Evolutionary conservation across 2,888 invertebrate species (phyloP).

Genomic region (Parnassius apollo): DNA sequence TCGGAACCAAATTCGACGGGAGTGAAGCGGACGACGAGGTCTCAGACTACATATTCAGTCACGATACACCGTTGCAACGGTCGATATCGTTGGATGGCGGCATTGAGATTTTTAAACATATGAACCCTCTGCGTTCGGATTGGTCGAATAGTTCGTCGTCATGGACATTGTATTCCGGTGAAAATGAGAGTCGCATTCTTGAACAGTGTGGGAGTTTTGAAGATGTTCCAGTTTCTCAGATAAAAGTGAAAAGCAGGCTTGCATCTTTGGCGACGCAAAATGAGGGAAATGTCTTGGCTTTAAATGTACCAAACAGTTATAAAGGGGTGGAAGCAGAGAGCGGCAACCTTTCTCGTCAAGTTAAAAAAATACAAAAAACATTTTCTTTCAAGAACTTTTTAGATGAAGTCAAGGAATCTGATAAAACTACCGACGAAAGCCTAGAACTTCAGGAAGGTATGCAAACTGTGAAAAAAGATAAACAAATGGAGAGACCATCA

Average conservation of each 20-base stretch:
- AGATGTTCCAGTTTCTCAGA: slow-evolving; percentile 69
- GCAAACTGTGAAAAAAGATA: slow-evolving; percentile 32
- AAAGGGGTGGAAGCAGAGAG: slow-evolving; percentile 50
- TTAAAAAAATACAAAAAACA: slow-evolving; percentile 59
- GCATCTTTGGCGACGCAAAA: slow-evolving; percentile 58
- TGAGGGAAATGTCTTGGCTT: slow-evolving; percentile 47
- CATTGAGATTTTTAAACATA: slow-evolving; percentile 58
- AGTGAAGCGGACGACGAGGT: slow-evolving; percentile 19
- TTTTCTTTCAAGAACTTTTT: slow-evolving; percentile 48
- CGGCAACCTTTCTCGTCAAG: slow-evolving; percentile 52
- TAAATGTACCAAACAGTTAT: slow-evolving; percentile 58
- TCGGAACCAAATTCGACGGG: slow-evolving; percentile 56
- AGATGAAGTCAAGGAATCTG: slow-evolving; percentile 40
- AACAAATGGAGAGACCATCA: slow-evolving; percentile 32
- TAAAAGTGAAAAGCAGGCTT: slow-evolving; percentile 63
- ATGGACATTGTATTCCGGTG: slow-evolving; percentile 59
- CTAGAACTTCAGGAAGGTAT: slow-evolving; percentile 31
- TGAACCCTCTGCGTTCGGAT: slow-evolving; percentile 57
- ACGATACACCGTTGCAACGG: slow-evolving; percentile 60
- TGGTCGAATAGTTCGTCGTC: slow-evolving; percentile 47
- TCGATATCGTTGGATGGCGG: slow-evolving; percentile 69
- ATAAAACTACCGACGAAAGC: slow-evolving; percentile 39
- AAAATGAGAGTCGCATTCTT: slow-evolving; percentile 32
- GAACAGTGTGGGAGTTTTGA: slow-evolving; percentile 64
- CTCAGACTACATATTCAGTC: slow-evolving; percentile 47